Conservation (phyloP, 2,888 invertebrate species). For the Slavum lentiscoides region DNA sequence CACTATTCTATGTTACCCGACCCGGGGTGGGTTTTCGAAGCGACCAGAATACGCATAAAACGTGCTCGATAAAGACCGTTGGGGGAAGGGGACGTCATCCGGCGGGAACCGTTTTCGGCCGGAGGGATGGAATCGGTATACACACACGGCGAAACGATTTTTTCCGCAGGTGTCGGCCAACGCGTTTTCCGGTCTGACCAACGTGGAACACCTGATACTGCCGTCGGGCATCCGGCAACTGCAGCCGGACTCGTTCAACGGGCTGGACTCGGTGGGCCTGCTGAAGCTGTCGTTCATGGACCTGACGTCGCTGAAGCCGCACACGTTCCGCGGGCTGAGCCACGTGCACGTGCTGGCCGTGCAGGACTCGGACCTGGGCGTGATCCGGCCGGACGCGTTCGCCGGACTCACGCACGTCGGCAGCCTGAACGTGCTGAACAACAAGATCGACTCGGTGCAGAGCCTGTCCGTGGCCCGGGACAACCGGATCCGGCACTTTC, state of each 20-base stretch:
- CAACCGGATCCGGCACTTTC: constrained; percentile 72
- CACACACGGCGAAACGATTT: too few species aligned
- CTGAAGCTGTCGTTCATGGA: constrained; percentile 85
- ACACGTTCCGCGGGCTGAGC: constrained; percentile 76
- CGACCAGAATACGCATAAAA: too few species aligned
- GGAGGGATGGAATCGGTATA: too few species aligned
- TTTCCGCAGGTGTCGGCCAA: constrained; percentile 28
- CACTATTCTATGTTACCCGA: too few species aligned
- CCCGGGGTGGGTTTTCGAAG: too few species aligned
- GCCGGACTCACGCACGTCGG: constrained; percentile 74
- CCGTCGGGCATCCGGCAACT: constrained; percentile 78
- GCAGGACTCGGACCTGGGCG: constrained; percentile 80
- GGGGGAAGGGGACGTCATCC: too few species aligned
- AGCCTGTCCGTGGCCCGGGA: constrained; percentile 73
- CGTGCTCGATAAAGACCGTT: too few species aligned
- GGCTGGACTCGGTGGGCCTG: constrained; percentile 79
- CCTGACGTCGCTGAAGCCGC: constrained; percentile 70
- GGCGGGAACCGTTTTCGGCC: too few species aligned
- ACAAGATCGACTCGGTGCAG: constrained; percentile 81
- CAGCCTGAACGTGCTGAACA: constrained; percentile 76
- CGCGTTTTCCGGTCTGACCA: constrained; percentile 76
- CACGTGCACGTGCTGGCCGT: constrained; percentile 76
- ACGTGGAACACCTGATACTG: constrained; percentile 80
- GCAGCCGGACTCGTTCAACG: constrained; percentile 79
- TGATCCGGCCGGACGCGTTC: constrained; percentile 72